phyloP scores from a whole-genome alignment of 1,140 invertebrate species.

The Psix sp. region DNA sequence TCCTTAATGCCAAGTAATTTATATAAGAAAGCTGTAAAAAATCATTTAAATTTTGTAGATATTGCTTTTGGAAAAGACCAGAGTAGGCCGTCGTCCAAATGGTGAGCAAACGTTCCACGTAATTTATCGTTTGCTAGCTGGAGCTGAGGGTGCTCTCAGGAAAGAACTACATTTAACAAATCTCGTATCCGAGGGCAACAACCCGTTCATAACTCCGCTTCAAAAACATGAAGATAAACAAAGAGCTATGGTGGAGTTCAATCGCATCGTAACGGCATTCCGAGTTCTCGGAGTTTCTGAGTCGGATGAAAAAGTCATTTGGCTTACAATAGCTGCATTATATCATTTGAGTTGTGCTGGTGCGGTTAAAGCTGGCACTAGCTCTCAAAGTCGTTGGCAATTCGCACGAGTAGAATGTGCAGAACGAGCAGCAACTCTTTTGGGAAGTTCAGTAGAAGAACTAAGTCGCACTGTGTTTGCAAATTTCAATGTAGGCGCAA shows the following conservation, averaged over 20 bases:
- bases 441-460: slow-evolving; percentile 91
- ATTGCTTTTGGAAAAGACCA: slow-evolving; percentile 85
- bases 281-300: slow-evolving; percentile 85
- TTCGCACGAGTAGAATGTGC: slow-evolving; percentile 90
- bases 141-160: slow-evolving; percentile 85
- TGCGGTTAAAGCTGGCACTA: slow-evolving; percentile 81
- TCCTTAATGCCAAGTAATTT: too few species aligned
- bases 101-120: slow-evolving; percentile 89
- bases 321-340: slow-evolving; percentile 91
- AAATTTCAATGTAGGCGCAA: slow-evolving; percentile 70
- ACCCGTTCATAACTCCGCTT: slow-evolving; percentile 86
- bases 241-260: slow-evolving; percentile 86
- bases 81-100: slow-evolving; percentile 82
- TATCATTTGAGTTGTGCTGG: slow-evolving; percentile 94
- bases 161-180: slow-evolving; percentile 89
- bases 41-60: slow-evolving; percentile 74
- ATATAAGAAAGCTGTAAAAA: too few species aligned
- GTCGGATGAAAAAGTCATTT: slow-evolving; percentile 88
- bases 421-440: slow-evolving; percentile 86
- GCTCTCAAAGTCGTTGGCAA: slow-evolving; percentile 80
- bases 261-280: slow-evolving; percentile 86
- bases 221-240: slow-evolving; percentile 89
- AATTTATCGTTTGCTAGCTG: slow-evolving; percentile 89
- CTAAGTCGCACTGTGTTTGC: slow-evolving; percentile 85
- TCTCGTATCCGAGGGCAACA: slow-evolving; percentile 84